phyloP scores from a whole-genome alignment of 1,140 invertebrate species.

The Drosophila fuyamai region DNA sequence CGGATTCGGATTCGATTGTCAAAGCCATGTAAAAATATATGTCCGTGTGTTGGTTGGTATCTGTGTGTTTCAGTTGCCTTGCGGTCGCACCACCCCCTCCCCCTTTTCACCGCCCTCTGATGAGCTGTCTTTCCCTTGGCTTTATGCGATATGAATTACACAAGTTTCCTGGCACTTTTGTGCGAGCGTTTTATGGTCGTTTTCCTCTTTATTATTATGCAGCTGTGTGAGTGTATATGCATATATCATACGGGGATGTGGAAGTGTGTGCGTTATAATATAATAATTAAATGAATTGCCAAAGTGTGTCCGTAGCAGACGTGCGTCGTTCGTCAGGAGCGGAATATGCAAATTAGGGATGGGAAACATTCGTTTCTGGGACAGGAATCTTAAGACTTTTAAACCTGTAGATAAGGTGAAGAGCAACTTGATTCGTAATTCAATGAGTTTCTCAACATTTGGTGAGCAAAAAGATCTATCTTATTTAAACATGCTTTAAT shows the following conservation, averaged over 20 bases:
- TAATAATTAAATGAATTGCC: slow-evolving; percentile 82
- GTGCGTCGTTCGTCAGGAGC: slow-evolving; percentile 62
- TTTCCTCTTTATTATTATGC: slow-evolving; percentile 79
- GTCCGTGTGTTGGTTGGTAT: slow-evolving; percentile 19
- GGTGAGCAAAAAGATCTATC: neutral
- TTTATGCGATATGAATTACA: slow-evolving; percentile 81
- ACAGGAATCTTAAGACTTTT: slow-evolving; percentile 7
- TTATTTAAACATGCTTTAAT: too few species aligned
- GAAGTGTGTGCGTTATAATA: slow-evolving; percentile 65
- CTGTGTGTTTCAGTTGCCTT: slow-evolving; percentile 54
- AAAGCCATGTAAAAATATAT: slow-evolving; percentile 67
- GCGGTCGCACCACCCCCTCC: slow-evolving; percentile 33
- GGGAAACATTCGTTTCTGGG: slow-evolving; percentile 22
- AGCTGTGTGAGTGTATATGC: slow-evolving; percentile 23
- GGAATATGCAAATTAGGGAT: slow-evolving; percentile 31
- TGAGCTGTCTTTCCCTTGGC: slow-evolving; percentile 35
- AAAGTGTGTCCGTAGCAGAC: slow-evolving; percentile 79
- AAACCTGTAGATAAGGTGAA: neutral
- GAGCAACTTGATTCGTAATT: too few species aligned
- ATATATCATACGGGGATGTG: slow-evolving; percentile 2
- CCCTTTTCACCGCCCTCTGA: slow-evolving; percentile 16
- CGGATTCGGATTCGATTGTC: slow-evolving; percentile 72
- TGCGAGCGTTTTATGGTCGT: slow-evolving; percentile 71
- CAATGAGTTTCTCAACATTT: too few species aligned
- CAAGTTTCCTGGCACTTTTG: slow-evolving; percentile 75